Evolutionary conservation across 2,113 vertebrate species (phyloP).

Genomic region (Nestor notabilis): DNA sequence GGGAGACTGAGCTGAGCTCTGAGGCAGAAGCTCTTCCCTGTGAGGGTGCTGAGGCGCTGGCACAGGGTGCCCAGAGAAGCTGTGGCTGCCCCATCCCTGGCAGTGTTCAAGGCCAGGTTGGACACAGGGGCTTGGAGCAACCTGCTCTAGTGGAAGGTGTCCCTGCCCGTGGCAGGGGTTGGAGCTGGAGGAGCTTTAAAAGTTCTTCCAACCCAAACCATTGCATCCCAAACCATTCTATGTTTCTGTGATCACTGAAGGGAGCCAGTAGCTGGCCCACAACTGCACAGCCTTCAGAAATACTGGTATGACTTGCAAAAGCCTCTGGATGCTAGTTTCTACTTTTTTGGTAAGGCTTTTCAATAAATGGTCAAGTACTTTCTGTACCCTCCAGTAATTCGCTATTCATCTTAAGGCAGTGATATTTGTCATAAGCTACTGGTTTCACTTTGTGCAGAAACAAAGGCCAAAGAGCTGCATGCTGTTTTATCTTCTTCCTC

Average conservation of each 20-base stretch:
- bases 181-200: background rate
- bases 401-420: background rate
- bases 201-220: background rate
- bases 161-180: background rate
- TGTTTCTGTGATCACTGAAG: background rate
- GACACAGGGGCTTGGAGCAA: background rate
- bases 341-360: background rate
- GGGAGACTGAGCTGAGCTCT: background rate
- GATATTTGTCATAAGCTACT: background rate
- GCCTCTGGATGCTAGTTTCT: background rate
- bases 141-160: background rate
- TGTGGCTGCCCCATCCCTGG: background rate
- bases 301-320: background rate
- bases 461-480: background rate
- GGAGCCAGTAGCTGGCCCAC: background rate
- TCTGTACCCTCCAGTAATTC: background rate
- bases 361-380: slow-evolving; percentile 13
- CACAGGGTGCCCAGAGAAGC: too few species aligned
- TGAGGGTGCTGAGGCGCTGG: background rate
- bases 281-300: background rate
- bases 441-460: background rate
- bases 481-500: background rate
- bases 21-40: background rate
- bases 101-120: too few species aligned
- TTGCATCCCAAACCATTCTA: background rate